phyloP scores from a whole-genome alignment of 2,113 vertebrate species.

The Chunga burmeisteri region DNA sequence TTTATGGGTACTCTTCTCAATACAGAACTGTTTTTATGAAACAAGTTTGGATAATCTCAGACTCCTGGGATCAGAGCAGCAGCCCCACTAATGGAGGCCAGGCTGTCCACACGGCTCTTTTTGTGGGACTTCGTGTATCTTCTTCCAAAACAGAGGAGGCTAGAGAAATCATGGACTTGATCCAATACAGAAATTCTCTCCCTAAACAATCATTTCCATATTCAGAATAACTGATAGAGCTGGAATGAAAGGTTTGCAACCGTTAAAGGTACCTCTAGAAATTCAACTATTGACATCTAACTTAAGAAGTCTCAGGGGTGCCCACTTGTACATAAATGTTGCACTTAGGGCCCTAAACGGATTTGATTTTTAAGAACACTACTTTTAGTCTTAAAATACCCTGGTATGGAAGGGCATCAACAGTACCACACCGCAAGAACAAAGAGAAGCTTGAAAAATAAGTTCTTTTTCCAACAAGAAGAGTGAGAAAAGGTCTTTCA shows the following conservation, averaged over 20 bases:
- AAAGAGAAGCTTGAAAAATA: neutral
- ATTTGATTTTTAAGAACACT: neutral
- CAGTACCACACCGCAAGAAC: neutral
- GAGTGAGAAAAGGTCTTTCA: neutral
- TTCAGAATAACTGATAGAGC: neutral
- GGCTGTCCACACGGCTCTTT: accelerated
- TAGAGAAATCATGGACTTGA: neutral
- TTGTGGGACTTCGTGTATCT: neutral
- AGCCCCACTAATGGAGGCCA: neutral
- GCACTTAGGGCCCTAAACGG: neutral
- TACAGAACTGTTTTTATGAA: neutral
- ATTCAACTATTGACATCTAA: neutral
- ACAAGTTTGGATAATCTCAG: neutral
- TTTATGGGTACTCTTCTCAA: neutral
- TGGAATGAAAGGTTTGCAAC: neutral
- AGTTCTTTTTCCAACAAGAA: neutral
- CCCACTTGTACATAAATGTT: neutral
- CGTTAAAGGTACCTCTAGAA: neutral
- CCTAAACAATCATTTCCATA: neutral
- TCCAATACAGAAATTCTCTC: neutral
- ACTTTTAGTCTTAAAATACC: constrained; percentile 13
- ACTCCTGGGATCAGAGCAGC: neutral
- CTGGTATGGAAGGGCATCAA: neutral
- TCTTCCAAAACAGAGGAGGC: neutral
- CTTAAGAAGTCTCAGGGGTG: neutral